phyloP scores from a whole-genome alignment of 2,797 vertebrate genomes.

The Gouania willdenowi region DNA sequence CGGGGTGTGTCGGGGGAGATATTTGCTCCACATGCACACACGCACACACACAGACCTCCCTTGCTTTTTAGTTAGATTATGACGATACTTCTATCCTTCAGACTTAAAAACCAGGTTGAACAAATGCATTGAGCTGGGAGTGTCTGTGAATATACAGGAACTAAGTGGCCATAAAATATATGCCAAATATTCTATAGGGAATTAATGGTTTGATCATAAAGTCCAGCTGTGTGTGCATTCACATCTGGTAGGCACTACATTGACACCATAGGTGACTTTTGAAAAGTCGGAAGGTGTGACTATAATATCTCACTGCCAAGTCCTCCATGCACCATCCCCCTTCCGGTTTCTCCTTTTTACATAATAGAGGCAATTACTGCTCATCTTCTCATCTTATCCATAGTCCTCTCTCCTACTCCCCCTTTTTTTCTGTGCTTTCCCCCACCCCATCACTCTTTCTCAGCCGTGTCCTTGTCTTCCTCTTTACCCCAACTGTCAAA shows the following conservation, averaged over 20 bases:
- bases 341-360: constrained; percentile 29
- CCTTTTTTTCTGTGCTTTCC: constrained; percentile 13
- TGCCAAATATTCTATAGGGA: too few species aligned
- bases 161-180: neutral
- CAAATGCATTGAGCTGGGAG: too few species aligned
- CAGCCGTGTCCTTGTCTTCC: constrained; percentile 16
- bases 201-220: neutral
- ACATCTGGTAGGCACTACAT: constrained; percentile 12
- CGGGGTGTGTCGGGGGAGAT: too few species aligned
- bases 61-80: too few species aligned
- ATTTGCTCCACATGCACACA: too few species aligned
- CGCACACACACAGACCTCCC: too few species aligned
- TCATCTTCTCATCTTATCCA: constrained; percentile 60
- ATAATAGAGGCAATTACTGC: constrained; percentile 65
- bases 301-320: constrained; percentile 29
- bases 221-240: constrained; percentile 2
- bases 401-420: constrained; percentile 20
- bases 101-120: neutral
- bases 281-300: constrained; percentile 35
- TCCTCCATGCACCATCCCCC: neutral
- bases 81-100: too few species aligned
- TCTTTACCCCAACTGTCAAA: constrained; percentile 44
- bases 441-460: constrained; percentile 31
- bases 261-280: constrained; percentile 61
- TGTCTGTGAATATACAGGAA: constrained; percentile 3